These are phyloP conservation scores for Acleris cristana DNA, from an alignment of 2,888 invertebrate species.

Conservation along the genomic window DNA sequence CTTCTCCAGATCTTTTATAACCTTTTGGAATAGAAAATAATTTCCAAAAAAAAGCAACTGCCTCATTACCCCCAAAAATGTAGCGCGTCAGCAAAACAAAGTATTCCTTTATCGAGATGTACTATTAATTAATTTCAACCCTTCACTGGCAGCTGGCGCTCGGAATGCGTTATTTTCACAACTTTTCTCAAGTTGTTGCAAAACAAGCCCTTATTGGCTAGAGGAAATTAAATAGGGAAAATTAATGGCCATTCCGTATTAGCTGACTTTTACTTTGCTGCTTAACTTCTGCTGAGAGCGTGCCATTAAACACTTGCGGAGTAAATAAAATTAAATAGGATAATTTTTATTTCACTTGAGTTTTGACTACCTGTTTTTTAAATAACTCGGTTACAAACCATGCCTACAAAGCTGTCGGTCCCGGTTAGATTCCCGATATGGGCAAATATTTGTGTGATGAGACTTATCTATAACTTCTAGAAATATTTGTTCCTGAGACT, in stretches of 20 bases:
- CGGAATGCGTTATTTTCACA: slow-evolving; percentile 49
- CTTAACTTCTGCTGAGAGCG: neutral
- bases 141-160: slow-evolving; percentile 43
- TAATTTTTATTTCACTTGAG: too few species aligned
- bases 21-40: neutral
- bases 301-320: too few species aligned
- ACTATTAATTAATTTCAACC: slow-evolving; percentile 50
- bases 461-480: too few species aligned
- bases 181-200: slow-evolving; percentile 43
- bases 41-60: neutral
- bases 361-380: neutral
- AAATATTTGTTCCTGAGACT: too few species aligned
- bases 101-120: slow-evolving; percentile 40
- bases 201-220: slow-evolving; percentile 35
- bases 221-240: slow-evolving; percentile 32
- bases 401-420: too few species aligned
- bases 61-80: slow-evolving; percentile 24
- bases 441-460: too few species aligned
- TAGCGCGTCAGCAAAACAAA: slow-evolving; percentile 21
- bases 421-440: too few species aligned
- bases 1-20: too few species aligned
- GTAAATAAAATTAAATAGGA: too few species aligned
- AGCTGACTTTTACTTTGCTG: slow-evolving; percentile 5
- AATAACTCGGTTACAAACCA: neutral
- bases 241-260: slow-evolving; percentile 28